phyloP scores from a whole-genome alignment of 1,140 invertebrate genomes.

The Dolichoris vasculosae region DNA sequence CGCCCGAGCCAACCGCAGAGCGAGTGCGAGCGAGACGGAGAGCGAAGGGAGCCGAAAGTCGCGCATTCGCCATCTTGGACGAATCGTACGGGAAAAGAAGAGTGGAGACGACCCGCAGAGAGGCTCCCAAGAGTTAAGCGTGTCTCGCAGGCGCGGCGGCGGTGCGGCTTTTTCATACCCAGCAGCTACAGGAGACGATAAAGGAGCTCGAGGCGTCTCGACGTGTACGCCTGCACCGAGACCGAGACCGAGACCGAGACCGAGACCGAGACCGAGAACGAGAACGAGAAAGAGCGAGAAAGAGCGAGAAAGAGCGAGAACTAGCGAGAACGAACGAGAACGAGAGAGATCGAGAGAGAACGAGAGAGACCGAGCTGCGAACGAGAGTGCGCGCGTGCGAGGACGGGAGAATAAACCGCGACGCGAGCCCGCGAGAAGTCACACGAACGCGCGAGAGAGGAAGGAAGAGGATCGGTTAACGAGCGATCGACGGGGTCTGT shows the following conservation, averaged over 20 bases:
- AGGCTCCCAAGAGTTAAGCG: slow-evolving; percentile 59
- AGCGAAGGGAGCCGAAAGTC: slow-evolving; percentile 54
- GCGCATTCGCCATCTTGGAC: slow-evolving; percentile 76
- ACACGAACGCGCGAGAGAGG: not conserved
- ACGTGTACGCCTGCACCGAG: not conserved
- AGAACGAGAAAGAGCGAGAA: not conserved
- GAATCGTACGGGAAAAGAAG: slow-evolving; percentile 62
- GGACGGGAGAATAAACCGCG: not conserved
- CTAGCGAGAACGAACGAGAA: not conserved
- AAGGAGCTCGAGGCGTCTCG: not conserved
- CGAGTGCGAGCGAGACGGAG: slow-evolving; percentile 58
- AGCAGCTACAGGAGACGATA: not conserved
- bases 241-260: not conserved
- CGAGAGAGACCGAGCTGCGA: not conserved
- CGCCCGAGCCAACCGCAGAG: slow-evolving; percentile 44
- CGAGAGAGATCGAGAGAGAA: not conserved
- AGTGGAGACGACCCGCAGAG: slow-evolving; percentile 32
- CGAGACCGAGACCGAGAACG: not conserved
- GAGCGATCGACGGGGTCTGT: not conserved
- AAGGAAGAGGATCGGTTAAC: not conserved
- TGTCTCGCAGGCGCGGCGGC: slow-evolving; percentile 65
- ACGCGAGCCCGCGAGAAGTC: not conserved
- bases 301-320: not conserved
- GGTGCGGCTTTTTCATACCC: slow-evolving; percentile 27
- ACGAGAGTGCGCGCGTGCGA: not conserved